phyloP scores from a whole-genome alignment of 2,888 invertebrate genomes.

The Parochlus steinenii region DNA sequence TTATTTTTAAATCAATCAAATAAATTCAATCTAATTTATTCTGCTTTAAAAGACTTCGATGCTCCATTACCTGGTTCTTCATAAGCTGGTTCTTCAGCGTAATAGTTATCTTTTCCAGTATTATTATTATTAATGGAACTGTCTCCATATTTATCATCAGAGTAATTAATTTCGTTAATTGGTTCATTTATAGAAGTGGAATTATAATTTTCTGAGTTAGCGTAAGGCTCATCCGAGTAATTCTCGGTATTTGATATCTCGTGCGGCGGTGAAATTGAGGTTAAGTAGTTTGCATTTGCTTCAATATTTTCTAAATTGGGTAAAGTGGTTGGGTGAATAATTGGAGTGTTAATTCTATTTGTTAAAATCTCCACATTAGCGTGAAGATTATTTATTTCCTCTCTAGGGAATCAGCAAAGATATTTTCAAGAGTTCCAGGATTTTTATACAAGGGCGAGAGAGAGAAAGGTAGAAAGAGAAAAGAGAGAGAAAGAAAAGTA shows the following conservation, averaged over 20 bases:
- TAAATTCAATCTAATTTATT: no score
- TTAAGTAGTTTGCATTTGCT: no score
- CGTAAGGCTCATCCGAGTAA: constrained; percentile 5
- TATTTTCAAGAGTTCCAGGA: not conserved
- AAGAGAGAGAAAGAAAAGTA: constrained; percentile 13
- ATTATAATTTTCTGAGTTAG: constrained; percentile 10
- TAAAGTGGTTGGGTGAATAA: not conserved
- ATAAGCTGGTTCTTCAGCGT: constrained; percentile 5
- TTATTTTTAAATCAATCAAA: no score
- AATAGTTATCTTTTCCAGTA: constrained; percentile 3
- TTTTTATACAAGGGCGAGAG: not conserved
- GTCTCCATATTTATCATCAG: constrained; percentile 6
- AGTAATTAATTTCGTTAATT: constrained; percentile 2
- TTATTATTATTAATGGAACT: no score
- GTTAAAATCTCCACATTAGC: constrained; percentile 31
- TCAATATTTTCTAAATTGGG: no score
- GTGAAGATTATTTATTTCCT: constrained; percentile 31
- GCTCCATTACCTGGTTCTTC: no score
- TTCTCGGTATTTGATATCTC: no score
- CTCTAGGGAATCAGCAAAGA: constrained; percentile 19
- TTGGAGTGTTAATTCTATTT: constrained; percentile 24
- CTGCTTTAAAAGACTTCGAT: no score
- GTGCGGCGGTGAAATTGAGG: no score
- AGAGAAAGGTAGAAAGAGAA: constrained; percentile 9
- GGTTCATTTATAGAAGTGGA: constrained; percentile 3